These are phyloP conservation scores for Harpegnathos saltator DNA, from an alignment of 1,140 invertebrate genomes.

Conservation along the genomic window DNA sequence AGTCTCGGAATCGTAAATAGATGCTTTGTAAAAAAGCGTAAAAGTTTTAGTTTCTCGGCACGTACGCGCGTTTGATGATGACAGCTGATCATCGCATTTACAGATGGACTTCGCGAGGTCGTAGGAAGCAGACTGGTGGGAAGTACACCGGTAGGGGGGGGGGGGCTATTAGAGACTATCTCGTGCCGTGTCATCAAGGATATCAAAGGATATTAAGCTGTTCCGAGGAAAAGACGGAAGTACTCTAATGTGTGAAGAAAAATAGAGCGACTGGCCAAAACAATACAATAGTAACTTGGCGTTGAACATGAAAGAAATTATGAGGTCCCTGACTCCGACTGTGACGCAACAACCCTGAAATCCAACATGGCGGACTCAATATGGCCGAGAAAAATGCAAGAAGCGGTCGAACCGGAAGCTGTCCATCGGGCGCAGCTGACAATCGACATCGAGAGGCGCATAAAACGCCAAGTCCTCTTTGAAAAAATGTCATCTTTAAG, in stretches of 20 bases:
- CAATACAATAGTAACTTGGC: background rate
- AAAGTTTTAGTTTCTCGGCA: background rate
- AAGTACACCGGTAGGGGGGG: constrained; percentile 5
- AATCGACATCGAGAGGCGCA: background rate
- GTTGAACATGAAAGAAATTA: background rate
- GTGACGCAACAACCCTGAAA: constrained; percentile 3
- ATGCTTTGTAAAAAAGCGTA: constrained; percentile 11
- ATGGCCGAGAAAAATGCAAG: constrained; percentile 28
- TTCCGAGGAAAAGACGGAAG: background rate
- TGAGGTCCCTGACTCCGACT: constrained; percentile 8
- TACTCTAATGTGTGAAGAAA: too few species aligned
- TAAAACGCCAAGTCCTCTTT: background rate
- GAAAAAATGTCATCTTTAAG: background rate
- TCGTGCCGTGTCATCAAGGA: background rate
- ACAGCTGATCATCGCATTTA: constrained; percentile 27
- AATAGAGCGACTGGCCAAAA: background rate
- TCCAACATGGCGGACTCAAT: constrained; percentile 29
- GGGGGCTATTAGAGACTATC: background rate
- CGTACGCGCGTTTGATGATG: background rate
- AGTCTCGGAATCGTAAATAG: constrained; percentile 1
- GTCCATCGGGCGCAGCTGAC: background rate
- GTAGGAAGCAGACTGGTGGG: constrained; percentile 4
- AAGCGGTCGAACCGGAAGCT: background rate
- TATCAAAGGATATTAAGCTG: background rate
- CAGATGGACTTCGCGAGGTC: constrained; percentile 2